Evolutionary conservation across 1,140 invertebrate species (phyloP), one percentile per base, ranked within the genome.

Genomic region (Venustaconcha ellipsiformis): DNA sequence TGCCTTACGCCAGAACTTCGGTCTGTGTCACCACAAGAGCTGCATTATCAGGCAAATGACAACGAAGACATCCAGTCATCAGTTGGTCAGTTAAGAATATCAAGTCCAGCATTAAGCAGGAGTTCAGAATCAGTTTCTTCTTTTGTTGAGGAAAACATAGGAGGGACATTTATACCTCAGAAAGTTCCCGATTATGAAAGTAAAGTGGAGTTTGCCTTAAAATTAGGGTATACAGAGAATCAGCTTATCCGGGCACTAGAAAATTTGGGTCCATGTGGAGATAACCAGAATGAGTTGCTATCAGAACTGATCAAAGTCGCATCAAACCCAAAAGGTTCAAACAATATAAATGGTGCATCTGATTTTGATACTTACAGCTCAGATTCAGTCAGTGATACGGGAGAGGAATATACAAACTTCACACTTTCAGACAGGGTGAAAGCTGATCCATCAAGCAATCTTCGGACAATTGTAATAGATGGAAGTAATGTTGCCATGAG

Each of bases 201-300:
- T 91, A 83, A 86, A 78, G 92, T 96, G 11, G 94, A 96, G 86
- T 96, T 96, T 84, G 95, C 94, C 1, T 89, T 96, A 55, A 97
- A 97, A 89, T 90, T 98, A 62, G 97, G 97, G 15, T 99, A 98
- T 89, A 95, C 95, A 0, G 96, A 99, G 82, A 90, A 92, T 56
- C 92, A 96, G 70, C 95, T 98, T 0, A 94, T 95, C 80, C 93
- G 93, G 1, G 97, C 95, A 0, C 86, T 98, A 17, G 92, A 93
- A 67, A 95, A 96, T 84, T 88, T 98, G 1, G 96, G 96, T 0
- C 92, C 94, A 0, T 92, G 94, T 81, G 95, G 96, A 1, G 93
- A 93, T 11, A 48, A 48, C 6, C 94, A 96, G 78, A 96, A 98
- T 86, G 95, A 97, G 84, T 91, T 98, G 1, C 87, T 99, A 20